Evolutionary conservation across 2,797 vertebrate genomes (phyloP), one percentile per base, ranked within the genome.

Genomic region (Sebastes kiyomatsui): DNA sequence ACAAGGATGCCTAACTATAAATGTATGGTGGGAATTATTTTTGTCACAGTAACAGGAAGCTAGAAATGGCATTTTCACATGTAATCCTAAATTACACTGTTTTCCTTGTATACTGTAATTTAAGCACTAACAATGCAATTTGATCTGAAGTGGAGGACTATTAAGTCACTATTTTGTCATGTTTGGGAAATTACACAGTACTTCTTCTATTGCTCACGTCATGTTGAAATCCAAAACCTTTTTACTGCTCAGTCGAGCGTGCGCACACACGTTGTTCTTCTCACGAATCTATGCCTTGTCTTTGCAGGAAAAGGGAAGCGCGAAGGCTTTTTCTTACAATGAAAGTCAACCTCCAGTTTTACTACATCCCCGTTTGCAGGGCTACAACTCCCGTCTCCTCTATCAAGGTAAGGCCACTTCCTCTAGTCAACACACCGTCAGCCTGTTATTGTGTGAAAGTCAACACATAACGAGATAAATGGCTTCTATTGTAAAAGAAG

Each of bases 291-390:
- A 14, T 72, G 79, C 8, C 75, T 70, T 83, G 72, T 59, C 1
- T 67, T 87, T 61, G 33, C 92, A 99, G 98, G 94, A 99, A 98
- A 92, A 95, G 96, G 81, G 98, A 99, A 91, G 96, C 96, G 0
- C 93, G 97, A 5, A 94, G 96, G 38, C 95, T 95, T 62, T 97
- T 96, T 92, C 96, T 98, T 69, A 97, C 97, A 0, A 93, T 93
- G 73, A 96, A 96, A 93, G 92, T 98, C 86, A 96, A 96, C 91
- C 93, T 99, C 69, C 97, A 98, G 87, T 96, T 99, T 92, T 99
- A 98, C 92, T 97, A 99, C 90, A 95, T 99, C 87, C 97, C 97
- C 0, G 96, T 99, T 22, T 75, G 91, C 80, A 80, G 67, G 0
- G 88, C 82, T 3, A 85, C 85, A 11, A 18, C 67, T 1, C 52